Base-by-base conservation (phyloP, 2,888 invertebrate species). In the Tuberolachnus salignus region DNA sequence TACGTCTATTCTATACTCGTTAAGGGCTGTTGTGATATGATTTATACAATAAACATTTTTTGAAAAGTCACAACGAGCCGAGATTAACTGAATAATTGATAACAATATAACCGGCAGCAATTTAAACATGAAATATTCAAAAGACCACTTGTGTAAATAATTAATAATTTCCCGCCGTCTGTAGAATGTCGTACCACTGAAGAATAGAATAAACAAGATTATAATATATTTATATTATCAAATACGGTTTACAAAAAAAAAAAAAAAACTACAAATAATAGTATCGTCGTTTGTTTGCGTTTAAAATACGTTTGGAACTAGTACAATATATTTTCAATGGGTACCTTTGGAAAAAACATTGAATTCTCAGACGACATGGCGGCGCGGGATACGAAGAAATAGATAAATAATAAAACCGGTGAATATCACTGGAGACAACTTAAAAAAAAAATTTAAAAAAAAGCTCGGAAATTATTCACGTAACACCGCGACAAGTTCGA, bases 1-100 rank as follows among this genome's bases (percentile, higher is more conserved):
- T 13, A 13, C 13, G 59, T 59, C 78, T 49, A 78, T 78, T 69
- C 19, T 69, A 57, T 69, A 69, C 69, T 78, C n/a, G 67, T 78
- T 78, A 51, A 78, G 69, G 78, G 78, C 59, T 78, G 59, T 69
- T 61, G 21, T 4, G 63, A 63, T 53, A 21, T 51, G 4, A 73
- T 63, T 63, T 23, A 13, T 42, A 73, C n/a, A n/a, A 49, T 59
- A 34, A 16, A 26, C 13, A 23, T 21, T 11, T n/a, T 34, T 34
- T 3, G 19, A 51, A 61, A 53, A 55, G 42, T 0, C 6, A 67
- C 1, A 67, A 23, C 14, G 8, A 49, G 19, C 16, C 59, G 9
- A 72, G 49, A 61, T 19, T 34, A 72, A 34, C 42, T 51, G 19
- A 46, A 49, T 53, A 34, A 46, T 34, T 34, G 34, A 4, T 34